Conservation (phyloP, 2,797 vertebrate species). For the Naso thynnoides region DNA sequence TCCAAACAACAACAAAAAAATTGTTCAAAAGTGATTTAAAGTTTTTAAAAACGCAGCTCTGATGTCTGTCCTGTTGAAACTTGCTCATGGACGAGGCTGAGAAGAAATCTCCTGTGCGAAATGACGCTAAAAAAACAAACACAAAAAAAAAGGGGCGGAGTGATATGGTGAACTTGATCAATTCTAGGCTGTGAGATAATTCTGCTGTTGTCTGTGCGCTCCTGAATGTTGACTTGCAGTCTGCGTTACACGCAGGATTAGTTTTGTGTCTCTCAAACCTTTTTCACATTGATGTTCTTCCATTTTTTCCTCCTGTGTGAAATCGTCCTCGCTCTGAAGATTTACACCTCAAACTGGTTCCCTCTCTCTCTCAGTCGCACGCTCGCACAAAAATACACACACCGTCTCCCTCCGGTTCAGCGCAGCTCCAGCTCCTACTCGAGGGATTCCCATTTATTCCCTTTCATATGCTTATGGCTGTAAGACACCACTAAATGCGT, state of each 20-base stretch:
- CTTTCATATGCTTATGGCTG: conserved; percentile 9
- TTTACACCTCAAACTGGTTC: neutral
- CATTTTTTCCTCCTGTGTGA: neutral
- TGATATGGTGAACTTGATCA: too few species aligned
- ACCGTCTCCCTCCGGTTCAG: neutral
- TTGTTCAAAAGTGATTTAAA: too few species aligned
- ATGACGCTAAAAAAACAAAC: too few species aligned
- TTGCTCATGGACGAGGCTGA: too few species aligned
- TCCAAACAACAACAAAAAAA: too few species aligned
- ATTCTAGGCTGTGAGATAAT: too few species aligned
- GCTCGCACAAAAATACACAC: conserved; percentile 1
- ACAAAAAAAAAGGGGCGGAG: too few species aligned
- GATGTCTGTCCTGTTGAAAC: too few species aligned
- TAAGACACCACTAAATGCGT: conserved; percentile 12
- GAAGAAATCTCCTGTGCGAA: too few species aligned
- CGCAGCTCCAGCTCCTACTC: neutral
- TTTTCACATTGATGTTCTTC: neutral
- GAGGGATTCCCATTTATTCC: conserved; percentile 20
- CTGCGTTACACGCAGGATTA: neutral
- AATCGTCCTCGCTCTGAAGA: neutral
- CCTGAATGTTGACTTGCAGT: neutral
- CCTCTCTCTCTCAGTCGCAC: neutral
- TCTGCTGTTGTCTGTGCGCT: too few species aligned
- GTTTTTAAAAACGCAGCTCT: too few species aligned
- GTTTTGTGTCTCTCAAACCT: neutral